Evolutionary conservation across 2,797 vertebrate genomes (phyloP).

Genomic region (Presbytis comata): DNA sequence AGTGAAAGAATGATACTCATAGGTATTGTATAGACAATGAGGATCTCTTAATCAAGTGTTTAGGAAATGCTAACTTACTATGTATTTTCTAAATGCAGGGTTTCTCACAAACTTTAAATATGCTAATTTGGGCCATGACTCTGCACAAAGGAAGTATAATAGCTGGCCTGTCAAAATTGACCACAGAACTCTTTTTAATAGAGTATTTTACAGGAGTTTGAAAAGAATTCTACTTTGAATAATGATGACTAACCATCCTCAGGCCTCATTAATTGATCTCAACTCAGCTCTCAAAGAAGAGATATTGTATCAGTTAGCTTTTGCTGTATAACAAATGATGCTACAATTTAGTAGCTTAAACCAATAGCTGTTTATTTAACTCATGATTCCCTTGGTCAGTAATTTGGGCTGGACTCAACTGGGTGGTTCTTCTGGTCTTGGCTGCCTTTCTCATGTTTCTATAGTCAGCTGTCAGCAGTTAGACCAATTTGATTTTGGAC

Average conservation of each 20-base stretch:
- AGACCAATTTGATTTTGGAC: not conserved
- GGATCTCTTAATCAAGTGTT: not conserved
- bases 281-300: not conserved
- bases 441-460: not conserved
- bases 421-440: not conserved
- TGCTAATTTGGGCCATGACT: not conserved
- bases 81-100: not conserved
- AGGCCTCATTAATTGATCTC: not conserved
- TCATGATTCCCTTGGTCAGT: not conserved
- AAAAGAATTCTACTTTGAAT: not conserved
- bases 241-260: not conserved
- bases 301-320: not conserved
- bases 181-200: not conserved
- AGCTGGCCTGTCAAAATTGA: not conserved
- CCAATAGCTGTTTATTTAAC: not conserved
- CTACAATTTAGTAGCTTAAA: not conserved
- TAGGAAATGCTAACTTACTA: not conserved
- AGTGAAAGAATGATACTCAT: not conserved
- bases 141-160: not conserved
- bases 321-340: conserved; percentile 20
- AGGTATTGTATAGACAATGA: not conserved
- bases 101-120: not conserved
- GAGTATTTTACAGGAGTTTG: not conserved
- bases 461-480: not conserved
- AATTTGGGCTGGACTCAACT: not conserved